Conservation (phyloP, 2,888 invertebrate genomes). For the Vesta saturnalis region DNA sequence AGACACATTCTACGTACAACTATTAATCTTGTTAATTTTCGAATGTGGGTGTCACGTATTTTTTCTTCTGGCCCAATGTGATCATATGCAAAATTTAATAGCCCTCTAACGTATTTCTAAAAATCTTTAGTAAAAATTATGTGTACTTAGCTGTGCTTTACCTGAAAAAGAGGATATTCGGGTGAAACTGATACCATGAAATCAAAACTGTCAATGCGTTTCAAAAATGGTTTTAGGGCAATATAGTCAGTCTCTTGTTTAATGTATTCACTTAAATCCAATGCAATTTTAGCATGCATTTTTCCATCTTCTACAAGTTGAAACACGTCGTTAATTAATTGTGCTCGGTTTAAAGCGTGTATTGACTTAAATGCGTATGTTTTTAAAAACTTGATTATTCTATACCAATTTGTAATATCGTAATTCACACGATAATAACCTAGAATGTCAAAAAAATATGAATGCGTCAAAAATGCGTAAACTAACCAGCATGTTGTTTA, state of each 20-base stretch:
- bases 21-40: background rate
- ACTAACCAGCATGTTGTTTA: conserved; percentile 28
- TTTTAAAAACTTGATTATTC: conserved; percentile 64
- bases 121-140: background rate
- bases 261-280: conserved; percentile 70
- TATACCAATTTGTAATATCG: conserved; percentile 72
- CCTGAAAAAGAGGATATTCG: background rate
- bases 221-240: background rate
- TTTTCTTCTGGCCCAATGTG: background rate
- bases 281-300: conserved; percentile 64
- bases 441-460: conserved; percentile 47
- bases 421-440: conserved; percentile 79
- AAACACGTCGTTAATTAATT: conserved; percentile 78
- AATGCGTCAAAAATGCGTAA: background rate
- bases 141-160: background rate
- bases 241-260: conserved; percentile 67
- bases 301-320: conserved; percentile 70
- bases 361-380: conserved; percentile 63
- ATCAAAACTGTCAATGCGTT: background rate
- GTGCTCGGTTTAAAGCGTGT: conserved; percentile 75
- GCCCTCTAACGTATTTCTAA: background rate
- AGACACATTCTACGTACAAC: background rate
- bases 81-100: background rate
- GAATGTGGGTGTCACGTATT: background rate
- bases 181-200: background rate